A percentile compares a stretch with the other conserved stretches of the same genome.
Evolutionary conservation across 2,797 vertebrate genomes (phyloP).

Genomic region (Phataginus tricuspis): DNA sequence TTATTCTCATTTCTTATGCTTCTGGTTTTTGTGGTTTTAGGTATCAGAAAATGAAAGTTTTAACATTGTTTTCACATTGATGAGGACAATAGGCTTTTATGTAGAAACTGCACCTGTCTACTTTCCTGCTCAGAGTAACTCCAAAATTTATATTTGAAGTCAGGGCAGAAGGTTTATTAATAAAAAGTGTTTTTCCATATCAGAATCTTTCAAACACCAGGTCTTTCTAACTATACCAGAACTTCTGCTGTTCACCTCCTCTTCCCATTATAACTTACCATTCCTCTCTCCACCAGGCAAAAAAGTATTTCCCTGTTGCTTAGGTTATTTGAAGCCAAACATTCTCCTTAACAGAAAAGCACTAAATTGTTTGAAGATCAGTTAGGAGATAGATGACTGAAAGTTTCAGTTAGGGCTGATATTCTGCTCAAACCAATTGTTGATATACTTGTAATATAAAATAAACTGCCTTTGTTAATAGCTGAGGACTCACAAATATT

Average conservation of each 20-base stretch:
- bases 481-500: not conserved
- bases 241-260: not conserved
- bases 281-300: conserved; percentile 26
- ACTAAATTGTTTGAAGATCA: not conserved
- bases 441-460: not conserved
- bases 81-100: not conserved
- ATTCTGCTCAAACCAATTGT: not conserved
- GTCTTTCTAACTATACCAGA: conserved; percentile 25
- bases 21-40: conserved; percentile 1
- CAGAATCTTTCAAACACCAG: not conserved
- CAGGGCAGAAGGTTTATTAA: conserved; percentile 6
- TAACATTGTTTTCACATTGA: conserved; percentile 3
- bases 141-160: conserved; percentile 34
- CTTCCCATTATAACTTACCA: not conserved
- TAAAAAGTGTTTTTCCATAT: not conserved
- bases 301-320: not conserved
- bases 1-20: conserved; percentile 46
- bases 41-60: conserved; percentile 43
- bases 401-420: not conserved
- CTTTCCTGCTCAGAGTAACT: not conserved
- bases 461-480: not conserved
- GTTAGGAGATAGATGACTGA: not conserved
- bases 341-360: conserved; percentile 10
- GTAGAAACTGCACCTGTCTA: not conserved
- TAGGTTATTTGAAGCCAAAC: not conserved